Percentiles rank a stretch among this genome's conserved stretches.
Conservation (phyloP, 1,140 invertebrate species). For the Drosophila seguyi region DNA sequence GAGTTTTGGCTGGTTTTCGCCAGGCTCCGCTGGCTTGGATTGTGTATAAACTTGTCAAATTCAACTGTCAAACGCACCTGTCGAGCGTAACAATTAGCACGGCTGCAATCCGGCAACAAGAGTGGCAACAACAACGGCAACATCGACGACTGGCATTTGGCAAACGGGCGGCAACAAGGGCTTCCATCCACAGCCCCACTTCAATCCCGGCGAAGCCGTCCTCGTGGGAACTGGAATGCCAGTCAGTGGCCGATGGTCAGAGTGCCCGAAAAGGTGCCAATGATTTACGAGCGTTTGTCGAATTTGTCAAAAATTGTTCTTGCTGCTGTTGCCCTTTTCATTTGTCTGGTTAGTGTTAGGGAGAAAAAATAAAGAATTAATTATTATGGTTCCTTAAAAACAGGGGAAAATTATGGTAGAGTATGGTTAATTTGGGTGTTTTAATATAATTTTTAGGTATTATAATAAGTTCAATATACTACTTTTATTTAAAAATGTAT, state of each 20-base stretch:
- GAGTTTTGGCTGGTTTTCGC: conserved; percentile 7
- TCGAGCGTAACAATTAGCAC: conserved; percentile 81
- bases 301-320: conserved; percentile 72
- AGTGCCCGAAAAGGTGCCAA: conserved; percentile 38
- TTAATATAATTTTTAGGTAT: background rate
- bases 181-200: background rate
- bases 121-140: conserved; percentile 2
- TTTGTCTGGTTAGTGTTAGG: conserved; percentile 3
- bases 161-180: conserved; percentile 43
- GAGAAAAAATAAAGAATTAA: background rate
- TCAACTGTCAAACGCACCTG: conserved; percentile 82
- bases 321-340: conserved; percentile 28
- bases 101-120: conserved; percentile 43
- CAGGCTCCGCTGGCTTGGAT: conserved; percentile 17
- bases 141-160: conserved; percentile 45
- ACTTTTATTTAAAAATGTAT: too few species aligned
- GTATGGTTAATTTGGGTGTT: background rate
- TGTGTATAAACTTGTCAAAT: conserved; percentile 71
- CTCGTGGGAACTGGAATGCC: conserved; percentile 29
- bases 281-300: conserved; percentile 78
- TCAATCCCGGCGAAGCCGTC: conserved; percentile 32
- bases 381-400: background rate
- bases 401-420: background rate
- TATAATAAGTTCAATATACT: too few species aligned
- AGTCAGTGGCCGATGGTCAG: conserved; percentile 17